Percentiles rank a stretch among this genome's conserved stretches.
These are phyloP conservation scores for Turnix velox DNA, from an alignment of 2,113 vertebrate genomes.

Conservation along the genomic window DNA sequence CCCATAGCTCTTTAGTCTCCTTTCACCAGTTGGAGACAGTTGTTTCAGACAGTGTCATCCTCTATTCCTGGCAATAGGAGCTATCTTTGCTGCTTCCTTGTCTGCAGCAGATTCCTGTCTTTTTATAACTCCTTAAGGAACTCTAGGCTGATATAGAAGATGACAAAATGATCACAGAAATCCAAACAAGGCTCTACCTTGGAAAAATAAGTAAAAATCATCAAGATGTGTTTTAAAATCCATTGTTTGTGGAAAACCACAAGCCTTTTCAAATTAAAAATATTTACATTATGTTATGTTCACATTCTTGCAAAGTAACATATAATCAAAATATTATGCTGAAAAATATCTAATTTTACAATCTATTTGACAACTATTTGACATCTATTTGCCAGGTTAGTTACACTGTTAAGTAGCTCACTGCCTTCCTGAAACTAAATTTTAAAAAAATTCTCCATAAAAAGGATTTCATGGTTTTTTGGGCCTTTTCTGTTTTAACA, in stretches of 20 bases:
- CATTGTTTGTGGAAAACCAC: neutral
- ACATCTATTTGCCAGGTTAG: neutral
- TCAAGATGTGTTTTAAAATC: neutral
- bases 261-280: neutral
- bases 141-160: neutral
- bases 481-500: neutral
- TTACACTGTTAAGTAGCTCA: neutral
- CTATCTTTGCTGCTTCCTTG: neutral
- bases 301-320: neutral
- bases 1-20: neutral
- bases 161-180: neutral
- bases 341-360: neutral
- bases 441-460: neutral
- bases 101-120: neutral
- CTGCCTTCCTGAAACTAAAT: neutral
- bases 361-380: neutral
- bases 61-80: neutral
- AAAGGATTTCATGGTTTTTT: neutral
- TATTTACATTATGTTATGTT: neutral
- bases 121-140: neutral
- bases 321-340: neutral
- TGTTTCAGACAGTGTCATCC: neutral
- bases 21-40: neutral
- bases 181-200: neutral
- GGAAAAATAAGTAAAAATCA: neutral